phyloP scores from a whole-genome alignment of 2,888 invertebrate genomes.

The Gisinianus flammeolus region DNA sequence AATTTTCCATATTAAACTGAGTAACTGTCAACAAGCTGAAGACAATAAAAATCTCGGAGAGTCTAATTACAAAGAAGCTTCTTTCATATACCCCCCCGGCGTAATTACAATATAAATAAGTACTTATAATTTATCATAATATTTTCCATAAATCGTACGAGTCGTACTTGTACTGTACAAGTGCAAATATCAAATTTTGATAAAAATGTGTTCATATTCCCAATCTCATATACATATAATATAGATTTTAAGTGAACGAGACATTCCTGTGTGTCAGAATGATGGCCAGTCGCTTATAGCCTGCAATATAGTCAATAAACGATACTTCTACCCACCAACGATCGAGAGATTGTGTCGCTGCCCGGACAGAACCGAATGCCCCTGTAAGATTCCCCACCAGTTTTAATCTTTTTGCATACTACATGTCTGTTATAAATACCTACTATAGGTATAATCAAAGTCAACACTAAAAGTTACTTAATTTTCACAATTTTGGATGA shows the following conservation, averaged over 20 bases:
- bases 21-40: conserved; percentile 19
- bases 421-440: too few relatives aligned
- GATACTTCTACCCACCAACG: conserved; percentile 68
- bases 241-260: conserved; percentile 69
- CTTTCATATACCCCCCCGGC: conserved; percentile 16
- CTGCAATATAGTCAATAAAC: conserved; percentile 66
- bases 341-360: conserved; percentile 70
- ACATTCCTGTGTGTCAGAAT: conserved; percentile 65
- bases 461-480: neutral
- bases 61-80: conserved; percentile 36
- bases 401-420: too few relatives aligned
- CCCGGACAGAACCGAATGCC: conserved; percentile 65
- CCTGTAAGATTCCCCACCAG: conserved; percentile 48
- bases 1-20: neutral
- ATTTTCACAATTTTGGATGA: neutral
- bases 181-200: too few relatives aligned
- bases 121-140: too few relatives aligned
- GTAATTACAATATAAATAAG: too few relatives aligned
- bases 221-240: neutral
- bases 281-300: conserved; percentile 62
- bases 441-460: too few relatives aligned
- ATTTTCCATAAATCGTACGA: too few relatives aligned
- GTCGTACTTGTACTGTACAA: too few relatives aligned
- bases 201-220: neutral
- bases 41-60: conserved; percentile 23